Conservation (phyloP, 2,113 vertebrate species). For the Gallinago undulata region DNA sequence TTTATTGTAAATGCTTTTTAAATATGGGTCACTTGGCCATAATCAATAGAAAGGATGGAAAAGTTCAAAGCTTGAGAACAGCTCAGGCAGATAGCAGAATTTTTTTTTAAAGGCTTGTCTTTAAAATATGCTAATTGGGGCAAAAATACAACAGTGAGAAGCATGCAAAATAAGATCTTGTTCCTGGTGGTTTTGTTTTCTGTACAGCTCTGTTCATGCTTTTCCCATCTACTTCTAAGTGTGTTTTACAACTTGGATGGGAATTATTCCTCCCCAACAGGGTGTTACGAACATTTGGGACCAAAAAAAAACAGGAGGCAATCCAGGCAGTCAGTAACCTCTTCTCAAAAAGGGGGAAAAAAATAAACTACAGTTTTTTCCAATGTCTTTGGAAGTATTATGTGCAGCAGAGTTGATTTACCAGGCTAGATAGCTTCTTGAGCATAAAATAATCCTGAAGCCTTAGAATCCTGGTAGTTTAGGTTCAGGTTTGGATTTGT, state of each 20-base stretch:
- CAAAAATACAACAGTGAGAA: slow-evolving; percentile 44
- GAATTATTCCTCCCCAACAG: slow-evolving; percentile 36
- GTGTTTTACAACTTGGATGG: slow-evolving; percentile 40
- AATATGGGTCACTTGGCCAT: slow-evolving; percentile 80
- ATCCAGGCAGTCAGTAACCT: background rate
- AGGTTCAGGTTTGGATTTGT: background rate
- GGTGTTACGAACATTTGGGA: slow-evolving; percentile 18
- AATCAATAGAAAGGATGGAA: slow-evolving; percentile 52
- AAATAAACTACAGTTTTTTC: background rate
- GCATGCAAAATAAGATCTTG: slow-evolving; percentile 47
- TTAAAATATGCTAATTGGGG: slow-evolving; percentile 72
- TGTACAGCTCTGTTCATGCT: slow-evolving; percentile 13
- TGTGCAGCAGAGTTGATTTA: background rate
- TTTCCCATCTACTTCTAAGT: slow-evolving; percentile 48
- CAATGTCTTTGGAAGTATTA: background rate
- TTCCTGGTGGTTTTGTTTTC: slow-evolving; percentile 36
- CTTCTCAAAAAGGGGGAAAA: background rate
- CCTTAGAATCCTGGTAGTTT: background rate
- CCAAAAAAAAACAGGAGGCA: background rate
- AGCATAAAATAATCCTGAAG: background rate
- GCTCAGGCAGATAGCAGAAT: slow-evolving; percentile 25
- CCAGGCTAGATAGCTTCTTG: background rate
- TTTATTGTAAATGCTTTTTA: slow-evolving; percentile 90
- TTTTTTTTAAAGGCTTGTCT: background rate
- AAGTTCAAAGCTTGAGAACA: slow-evolving; percentile 69